These are phyloP conservation scores for Caloenas nicobarica DNA, from an alignment of 2,113 vertebrate species.

Conservation along the genomic window DNA sequence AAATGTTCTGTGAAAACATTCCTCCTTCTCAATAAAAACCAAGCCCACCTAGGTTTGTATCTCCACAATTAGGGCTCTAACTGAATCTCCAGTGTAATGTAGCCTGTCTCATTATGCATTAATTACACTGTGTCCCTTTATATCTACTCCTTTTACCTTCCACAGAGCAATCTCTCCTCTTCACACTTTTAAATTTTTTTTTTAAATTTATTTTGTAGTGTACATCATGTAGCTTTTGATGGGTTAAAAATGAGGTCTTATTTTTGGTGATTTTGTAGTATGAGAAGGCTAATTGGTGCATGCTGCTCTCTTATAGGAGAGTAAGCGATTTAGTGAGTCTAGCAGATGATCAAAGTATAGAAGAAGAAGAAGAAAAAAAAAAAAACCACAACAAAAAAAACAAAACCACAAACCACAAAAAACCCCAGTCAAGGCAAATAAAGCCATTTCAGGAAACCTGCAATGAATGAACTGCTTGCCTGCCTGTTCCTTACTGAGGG, in stretches of 20 bases:
- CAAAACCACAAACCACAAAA: too few relatives aligned
- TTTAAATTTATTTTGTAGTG: background rate
- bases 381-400: too few relatives aligned
- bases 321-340: background rate
- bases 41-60: background rate
- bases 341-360: background rate
- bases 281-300: background rate
- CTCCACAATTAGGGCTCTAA: background rate
- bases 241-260: background rate
- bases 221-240: background rate
- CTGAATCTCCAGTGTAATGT: background rate
- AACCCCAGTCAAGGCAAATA: background rate
- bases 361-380: background rate
- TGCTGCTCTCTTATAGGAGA: background rate
- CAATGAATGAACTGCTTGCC: background rate
- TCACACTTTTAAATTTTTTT: background rate
- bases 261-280: background rate
- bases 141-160: background rate
- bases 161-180: background rate
- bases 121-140: background rate
- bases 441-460: background rate
- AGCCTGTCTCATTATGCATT: background rate
- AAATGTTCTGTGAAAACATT: background rate
- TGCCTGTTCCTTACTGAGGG: background rate
- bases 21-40: background rate